Percentiles rank a stretch among this genome's conserved stretches.
Conservation (phyloP, 2,113 vertebrate genomes). For the Brachypodius melanocephalos region DNA sequence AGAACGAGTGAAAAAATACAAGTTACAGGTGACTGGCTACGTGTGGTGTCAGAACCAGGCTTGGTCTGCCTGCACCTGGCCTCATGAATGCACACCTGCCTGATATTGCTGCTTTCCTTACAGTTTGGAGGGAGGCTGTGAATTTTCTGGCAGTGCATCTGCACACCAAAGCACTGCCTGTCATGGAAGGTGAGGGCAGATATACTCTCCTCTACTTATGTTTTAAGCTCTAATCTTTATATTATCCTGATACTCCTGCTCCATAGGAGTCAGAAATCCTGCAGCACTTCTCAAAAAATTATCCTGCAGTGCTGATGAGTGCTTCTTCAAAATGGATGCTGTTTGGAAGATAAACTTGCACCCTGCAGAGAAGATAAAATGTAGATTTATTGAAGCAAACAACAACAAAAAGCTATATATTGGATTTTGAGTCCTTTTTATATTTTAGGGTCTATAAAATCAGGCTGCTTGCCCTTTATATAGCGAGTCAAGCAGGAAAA, state of each 20-base stretch:
- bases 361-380: slow-evolving; percentile 55
- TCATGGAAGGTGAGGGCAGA: neutral
- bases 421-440: slow-evolving; percentile 27
- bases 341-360: slow-evolving; percentile 42
- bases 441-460: slow-evolving; percentile 40
- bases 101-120: neutral
- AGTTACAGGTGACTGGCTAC: neutral
- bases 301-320: slow-evolving; percentile 25
- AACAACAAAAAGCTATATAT: slow-evolving; percentile 42
- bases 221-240: slow-evolving; percentile 17
- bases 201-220: neutral
- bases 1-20: neutral
- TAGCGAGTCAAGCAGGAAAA: slow-evolving; percentile 12
- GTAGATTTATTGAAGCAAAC: slow-evolving; percentile 54
- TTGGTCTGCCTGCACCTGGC: neutral
- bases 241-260: slow-evolving; percentile 19
- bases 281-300: neutral
- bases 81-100: neutral
- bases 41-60: neutral
- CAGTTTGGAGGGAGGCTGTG: neutral
- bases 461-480: neutral
- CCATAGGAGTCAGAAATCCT: slow-evolving; percentile 15
- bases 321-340: slow-evolving; percentile 11
- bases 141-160: neutral
- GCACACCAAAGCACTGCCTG: neutral